A percentile compares a stretch with the other conserved stretches of the same genome.
These are phyloP conservation scores for Hypotaenidia philippensis DNA, from an alignment of 2,797 vertebrate genomes.

Conservation along the genomic window DNA sequence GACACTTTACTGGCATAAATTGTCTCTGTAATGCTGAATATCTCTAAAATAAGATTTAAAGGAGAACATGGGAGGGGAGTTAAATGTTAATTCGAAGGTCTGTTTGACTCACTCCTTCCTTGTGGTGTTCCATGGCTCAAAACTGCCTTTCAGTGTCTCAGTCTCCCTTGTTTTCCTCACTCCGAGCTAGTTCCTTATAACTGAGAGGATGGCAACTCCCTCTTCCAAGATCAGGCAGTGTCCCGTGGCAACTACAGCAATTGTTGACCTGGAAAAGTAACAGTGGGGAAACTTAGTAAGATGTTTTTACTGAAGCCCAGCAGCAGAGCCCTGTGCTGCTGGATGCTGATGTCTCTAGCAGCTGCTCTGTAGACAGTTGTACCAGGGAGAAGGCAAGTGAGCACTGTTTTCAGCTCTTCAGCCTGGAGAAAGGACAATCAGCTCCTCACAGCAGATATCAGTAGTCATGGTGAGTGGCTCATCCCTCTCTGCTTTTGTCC, in stretches of 20 bases:
- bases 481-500: not conserved
- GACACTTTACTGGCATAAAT: not conserved
- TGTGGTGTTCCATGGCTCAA: not conserved
- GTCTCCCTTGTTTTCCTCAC: not conserved
- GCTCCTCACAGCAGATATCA: not conserved
- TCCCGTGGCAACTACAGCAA: not conserved
- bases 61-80: not conserved
- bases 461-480: not conserved
- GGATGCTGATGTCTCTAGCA: not conserved
- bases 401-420: not conserved
- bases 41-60: not conserved
- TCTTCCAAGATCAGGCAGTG: not conserved
- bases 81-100: not conserved
- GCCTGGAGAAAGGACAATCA: not conserved
- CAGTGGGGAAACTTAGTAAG: not conserved
- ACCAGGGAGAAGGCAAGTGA: not conserved
- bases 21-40: not conserved
- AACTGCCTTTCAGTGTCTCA: not conserved
- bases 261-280: conserved; percentile 27
- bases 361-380: not conserved
- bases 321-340: not conserved
- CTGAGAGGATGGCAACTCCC: not conserved
- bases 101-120: conserved; percentile 10
- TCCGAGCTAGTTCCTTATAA: not conserved
- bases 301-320: not conserved